Evolutionary conservation across 2,113 vertebrate species (phyloP), one percentile per base, ranked within the genome.

Genomic region (Perca schrenkii): DNA sequence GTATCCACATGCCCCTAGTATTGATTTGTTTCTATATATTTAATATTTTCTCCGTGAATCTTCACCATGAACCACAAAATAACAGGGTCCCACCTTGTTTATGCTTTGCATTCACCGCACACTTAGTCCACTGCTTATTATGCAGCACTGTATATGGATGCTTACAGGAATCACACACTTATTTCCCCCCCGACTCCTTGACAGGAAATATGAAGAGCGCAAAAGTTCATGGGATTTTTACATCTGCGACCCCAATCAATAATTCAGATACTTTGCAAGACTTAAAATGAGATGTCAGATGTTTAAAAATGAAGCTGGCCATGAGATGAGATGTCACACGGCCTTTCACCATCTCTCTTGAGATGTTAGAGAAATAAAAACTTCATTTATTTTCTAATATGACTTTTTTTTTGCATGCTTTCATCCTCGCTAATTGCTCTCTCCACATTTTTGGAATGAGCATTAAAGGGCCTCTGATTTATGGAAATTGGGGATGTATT

Each of bases 211-310:
- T 72, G 68, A 77, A 79, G 10, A 12, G n/a, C 47, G 79, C 76
- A 82, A 52, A 83, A 77, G 61, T 80, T 84, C 74, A 66, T 47
- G 28, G 54, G 49, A 84, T 80, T 88, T 91, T 79, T 83, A 71
- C 67, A 65, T 85, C 82, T 79, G 80, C 54, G 14, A 79, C 75
- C 80, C 2, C 21, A 63, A 86, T 92, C 60, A 89, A 91, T 90
- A 84, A 91, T 92, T 90, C 62, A 88, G 57, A 91, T 56, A 68
- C 80, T 88, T 92, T 88, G 77, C 76, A 6, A 79, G 90, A 75
- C 65, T 90, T 77, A 69, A 87, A 85, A 87, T 87, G 87, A 90
- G 61, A 86, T 88, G 84, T 87, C 61, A 87, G 74, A 87, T 85
- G 78, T 86, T 82, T 61, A 36, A 86, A 86, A 86, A 72, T 77